Evolutionary conservation across 1,140 invertebrate genomes (phyloP).

Genomic region (Drosophila arizonae): DNA sequence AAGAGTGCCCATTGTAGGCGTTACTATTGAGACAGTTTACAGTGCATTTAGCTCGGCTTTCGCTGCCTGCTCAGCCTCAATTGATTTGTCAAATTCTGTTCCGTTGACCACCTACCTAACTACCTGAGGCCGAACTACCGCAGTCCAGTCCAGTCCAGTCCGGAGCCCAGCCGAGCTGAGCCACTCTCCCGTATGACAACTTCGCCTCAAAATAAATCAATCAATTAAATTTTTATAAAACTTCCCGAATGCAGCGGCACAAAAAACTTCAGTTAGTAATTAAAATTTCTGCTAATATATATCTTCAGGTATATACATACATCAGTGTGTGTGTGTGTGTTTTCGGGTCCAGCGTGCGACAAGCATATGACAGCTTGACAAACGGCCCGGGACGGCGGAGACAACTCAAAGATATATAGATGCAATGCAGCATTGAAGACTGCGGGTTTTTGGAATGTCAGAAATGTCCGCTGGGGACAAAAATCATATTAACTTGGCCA

Average conservation of each 20-base stretch:
- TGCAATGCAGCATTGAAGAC: conserved; percentile 45
- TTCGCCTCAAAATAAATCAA: conserved; percentile 67
- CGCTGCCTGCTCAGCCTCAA: conserved; percentile 35
- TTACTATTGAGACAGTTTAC: conserved; percentile 78
- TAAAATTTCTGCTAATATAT: conserved; percentile 82
- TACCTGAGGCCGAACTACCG: conserved; percentile 20
- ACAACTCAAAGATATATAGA: conserved; percentile 3
- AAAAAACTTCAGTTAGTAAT: conserved; percentile 49
- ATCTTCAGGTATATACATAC: conserved; percentile 14
- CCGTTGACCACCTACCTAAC: conserved; percentile 73
- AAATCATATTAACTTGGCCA: conserved; percentile 79
- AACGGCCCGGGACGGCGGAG: conserved; percentile 62
- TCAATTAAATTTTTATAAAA: conserved; percentile 79
- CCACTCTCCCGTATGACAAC: conserved; percentile 46
- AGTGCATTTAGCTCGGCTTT: conserved; percentile 63
- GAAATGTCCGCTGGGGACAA: conserved; percentile 73
- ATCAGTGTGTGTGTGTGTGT: no score
- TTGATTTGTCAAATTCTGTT: conserved; percentile 73
- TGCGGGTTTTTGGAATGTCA: conserved; percentile 67
- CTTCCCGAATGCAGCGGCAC: conserved; percentile 16
- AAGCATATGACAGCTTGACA: conserved; percentile 81
- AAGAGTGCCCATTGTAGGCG: conserved; percentile 52
- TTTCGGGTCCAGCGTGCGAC: conserved; percentile 57
- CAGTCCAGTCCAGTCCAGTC: not conserved
- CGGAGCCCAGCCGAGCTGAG: not conserved